Conservation (phyloP, 2,113 vertebrate species). For the Eudorcas thomsonii region DNA sequence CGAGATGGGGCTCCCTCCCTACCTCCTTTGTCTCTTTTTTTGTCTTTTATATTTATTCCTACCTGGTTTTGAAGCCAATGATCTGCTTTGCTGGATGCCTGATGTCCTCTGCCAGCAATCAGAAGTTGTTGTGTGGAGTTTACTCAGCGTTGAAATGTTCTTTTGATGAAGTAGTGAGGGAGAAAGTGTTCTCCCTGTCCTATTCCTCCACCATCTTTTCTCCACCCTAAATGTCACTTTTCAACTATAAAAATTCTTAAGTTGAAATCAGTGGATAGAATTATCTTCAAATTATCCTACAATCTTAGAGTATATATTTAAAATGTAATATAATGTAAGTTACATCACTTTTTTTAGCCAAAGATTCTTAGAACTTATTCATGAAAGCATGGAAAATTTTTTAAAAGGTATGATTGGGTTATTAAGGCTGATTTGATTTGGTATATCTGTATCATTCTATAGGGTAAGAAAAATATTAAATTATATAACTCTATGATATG, state of each 20-base stretch:
- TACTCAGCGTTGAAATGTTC: too few relatives aligned
- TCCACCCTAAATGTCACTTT: neutral
- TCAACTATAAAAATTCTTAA: neutral
- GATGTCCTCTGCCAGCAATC: too few relatives aligned
- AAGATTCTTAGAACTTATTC: neutral
- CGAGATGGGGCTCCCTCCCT: too few relatives aligned
- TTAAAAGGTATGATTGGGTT: neutral
- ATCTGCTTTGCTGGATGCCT: too few relatives aligned
- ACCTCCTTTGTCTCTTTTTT: too few relatives aligned
- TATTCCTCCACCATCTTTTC: too few relatives aligned
- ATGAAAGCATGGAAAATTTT: neutral
- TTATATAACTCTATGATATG: neutral
- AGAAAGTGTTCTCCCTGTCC: too few relatives aligned
- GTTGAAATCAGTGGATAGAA: neutral
- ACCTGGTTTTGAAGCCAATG: too few relatives aligned
- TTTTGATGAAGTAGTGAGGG: too few relatives aligned
- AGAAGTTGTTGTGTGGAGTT: too few relatives aligned
- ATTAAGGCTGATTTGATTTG: neutral
- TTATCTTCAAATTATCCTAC: neutral
- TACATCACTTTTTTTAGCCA: neutral
- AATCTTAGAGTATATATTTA: neutral
- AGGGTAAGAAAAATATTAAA: neutral
- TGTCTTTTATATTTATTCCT: too few relatives aligned
- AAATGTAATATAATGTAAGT: neutral
- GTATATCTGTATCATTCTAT: neutral